A percentile compares a stretch with the other conserved stretches of the same genome.
Evolutionary conservation across 2,797 vertebrate genomes (phyloP).

Genomic region (Oryzias sinensis): DNA sequence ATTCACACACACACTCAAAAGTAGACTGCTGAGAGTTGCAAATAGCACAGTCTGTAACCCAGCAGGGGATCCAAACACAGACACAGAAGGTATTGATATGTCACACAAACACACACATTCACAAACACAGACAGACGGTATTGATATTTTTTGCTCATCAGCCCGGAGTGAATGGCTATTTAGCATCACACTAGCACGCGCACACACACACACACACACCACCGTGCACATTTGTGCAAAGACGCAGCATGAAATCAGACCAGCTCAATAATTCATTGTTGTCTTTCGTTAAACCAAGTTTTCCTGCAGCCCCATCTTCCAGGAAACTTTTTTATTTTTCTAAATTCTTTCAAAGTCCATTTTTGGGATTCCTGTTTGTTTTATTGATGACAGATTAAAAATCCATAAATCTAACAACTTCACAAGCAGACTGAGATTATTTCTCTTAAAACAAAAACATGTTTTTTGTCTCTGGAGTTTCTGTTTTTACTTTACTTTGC

Average conservation of each 20-base stretch:
- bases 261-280: slow-evolving; percentile 58
- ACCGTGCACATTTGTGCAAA: not conserved
- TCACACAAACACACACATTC: slow-evolving; percentile 25
- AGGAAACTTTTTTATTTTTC: slow-evolving; percentile 16
- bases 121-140: slow-evolving; percentile 51
- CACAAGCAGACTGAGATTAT: slow-evolving; percentile 5
- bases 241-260: slow-evolving; percentile 53
- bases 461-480: slow-evolving; percentile 1
- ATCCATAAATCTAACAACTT: slow-evolving; percentile 15
- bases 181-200: slow-evolving; percentile 30
- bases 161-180: slow-evolving; percentile 40
- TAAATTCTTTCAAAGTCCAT: slow-evolving; percentile 35
- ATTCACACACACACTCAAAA: slow-evolving; percentile 10
- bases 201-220: not conserved
- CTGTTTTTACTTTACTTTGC: slow-evolving; percentile 5
- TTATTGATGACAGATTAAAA: slow-evolving; percentile 10
- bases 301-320: slow-evolving; percentile 45
- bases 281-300: slow-evolving; percentile 61
- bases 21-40: slow-evolving; percentile 52
- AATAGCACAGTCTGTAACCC: slow-evolving; percentile 65
- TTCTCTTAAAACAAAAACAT: slow-evolving; percentile 17
- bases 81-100: slow-evolving; percentile 76
- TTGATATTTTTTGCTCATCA: slow-evolving; percentile 67
- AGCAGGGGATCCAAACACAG: slow-evolving; percentile 68
- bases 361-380: slow-evolving; percentile 8